Conservation (phyloP, 2,888 invertebrate genomes). For the Leucoma salicis region DNA sequence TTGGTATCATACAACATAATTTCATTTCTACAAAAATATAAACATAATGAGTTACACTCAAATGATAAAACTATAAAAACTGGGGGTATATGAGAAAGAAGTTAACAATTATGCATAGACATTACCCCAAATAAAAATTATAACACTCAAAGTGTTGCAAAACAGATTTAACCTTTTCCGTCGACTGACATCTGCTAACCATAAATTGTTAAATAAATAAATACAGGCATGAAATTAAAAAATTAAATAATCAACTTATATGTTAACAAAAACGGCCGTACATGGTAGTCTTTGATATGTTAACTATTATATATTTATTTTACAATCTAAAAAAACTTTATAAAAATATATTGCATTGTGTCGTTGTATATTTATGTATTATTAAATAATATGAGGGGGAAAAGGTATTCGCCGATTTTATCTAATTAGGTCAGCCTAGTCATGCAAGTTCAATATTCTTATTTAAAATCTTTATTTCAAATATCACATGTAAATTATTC, state of each 20-base stretch:
- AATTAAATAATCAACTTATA: slow-evolving; percentile 53
- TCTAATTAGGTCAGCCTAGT: slow-evolving; percentile 24
- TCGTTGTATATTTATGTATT: slow-evolving; percentile 68
- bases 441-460: slow-evolving; percentile 13
- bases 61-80: slow-evolving; percentile 47
- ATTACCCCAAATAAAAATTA: slow-evolving; percentile 36
- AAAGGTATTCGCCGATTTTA: slow-evolving; percentile 35
- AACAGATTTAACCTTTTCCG: slow-evolving; percentile 55
- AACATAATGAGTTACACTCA: slow-evolving; percentile 71
- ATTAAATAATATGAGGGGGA: slow-evolving; percentile 52
- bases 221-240: slow-evolving; percentile 44
- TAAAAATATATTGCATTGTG: slow-evolving; percentile 72
- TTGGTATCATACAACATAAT: slow-evolving; percentile 77
- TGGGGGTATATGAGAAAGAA: slow-evolving; percentile 43
- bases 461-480: slow-evolving; percentile 24
- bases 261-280: slow-evolving; percentile 46
- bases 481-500: slow-evolving; percentile 16
- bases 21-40: slow-evolving; percentile 55
- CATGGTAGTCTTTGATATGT: slow-evolving; percentile 64
- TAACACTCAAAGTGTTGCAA: slow-evolving; percentile 72
- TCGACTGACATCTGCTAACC: slow-evolving; percentile 53
- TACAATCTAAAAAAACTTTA: slow-evolving; percentile 59
- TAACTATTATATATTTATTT: slow-evolving; percentile 43
- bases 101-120: slow-evolving; percentile 56
- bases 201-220: slow-evolving; percentile 53